Base-by-base conservation (phyloP, 2,888 invertebrate species). In the Ptilodon capucinus region DNA sequence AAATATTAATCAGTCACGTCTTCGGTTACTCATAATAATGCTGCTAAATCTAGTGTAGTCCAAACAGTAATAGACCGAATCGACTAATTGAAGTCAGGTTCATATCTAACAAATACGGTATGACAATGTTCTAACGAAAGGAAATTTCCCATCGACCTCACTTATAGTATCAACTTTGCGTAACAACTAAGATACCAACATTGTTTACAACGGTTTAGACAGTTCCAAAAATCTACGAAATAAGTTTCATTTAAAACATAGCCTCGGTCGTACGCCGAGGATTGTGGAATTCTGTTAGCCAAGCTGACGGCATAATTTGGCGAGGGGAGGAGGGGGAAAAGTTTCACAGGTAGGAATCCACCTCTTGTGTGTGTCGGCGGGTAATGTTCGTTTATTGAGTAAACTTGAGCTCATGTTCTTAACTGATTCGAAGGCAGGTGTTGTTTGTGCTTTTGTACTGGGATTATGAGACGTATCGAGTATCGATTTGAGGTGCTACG, bases 271-370 rank as follows among this genome's bases (percentile, higher is more conserved):
- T 42, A 47, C 39, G 50, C 35, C 40, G 48, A 60, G 64, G 57
- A 64, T 62, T 53, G 50, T 49, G 49, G 57, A 60, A 57, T 64
- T 57, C 51, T 53, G 65, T 64, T 57, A 57, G 52, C 51, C 42
- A 42, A 51, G 47, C 36, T 54, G 60, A 64, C 57, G 60, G 57
- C 54, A 57, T 62, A 49, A 62, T 60, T 60, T 62, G 41, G 34
- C 21, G 28, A 53, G 48, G 28, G 42, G 40, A 38, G 16, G 30
- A 18, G 30, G 30, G 28, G 19, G 21, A 38, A 16, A 19, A 32
- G 14, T 23, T 23, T 40, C 38, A n/a, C 38, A 52, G 50, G 50
- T 44, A 30, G 45, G 35, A 18, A 35, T 18, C 14, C 32, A 32
- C 43, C 39, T 45, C 44, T 30, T 43, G 46, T 39, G 19, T 54